A percentile compares a stretch with the other conserved stretches of the same genome.
Conservation (phyloP, 92 coral and sea anemone species). For the Isaurus tuberculatus region DNA sequence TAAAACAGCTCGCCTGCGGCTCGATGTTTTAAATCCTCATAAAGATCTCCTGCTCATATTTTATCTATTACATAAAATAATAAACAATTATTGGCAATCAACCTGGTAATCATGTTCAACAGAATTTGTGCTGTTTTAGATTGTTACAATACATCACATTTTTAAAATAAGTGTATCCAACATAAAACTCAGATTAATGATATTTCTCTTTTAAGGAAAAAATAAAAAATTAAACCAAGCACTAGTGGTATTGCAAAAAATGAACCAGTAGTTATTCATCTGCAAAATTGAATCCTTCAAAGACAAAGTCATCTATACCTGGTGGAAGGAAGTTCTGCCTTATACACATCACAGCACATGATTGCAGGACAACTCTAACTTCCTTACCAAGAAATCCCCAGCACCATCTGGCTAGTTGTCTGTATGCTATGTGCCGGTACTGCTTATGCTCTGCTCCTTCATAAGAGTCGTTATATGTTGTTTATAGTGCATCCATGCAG, state of each 20-base stretch:
- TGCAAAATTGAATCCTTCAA: conserved; percentile 52
- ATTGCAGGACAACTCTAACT: conserved; percentile 49
- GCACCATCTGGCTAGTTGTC: conserved; percentile 54
- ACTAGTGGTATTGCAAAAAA: background rate
- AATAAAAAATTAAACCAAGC: background rate
- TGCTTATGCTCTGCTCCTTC: conserved; percentile 43
- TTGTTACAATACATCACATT: too few species aligned
- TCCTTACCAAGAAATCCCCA: conserved; percentile 56
- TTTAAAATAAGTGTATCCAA: too few species aligned
- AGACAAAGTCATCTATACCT: conserved; percentile 37
- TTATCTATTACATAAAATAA: background rate
- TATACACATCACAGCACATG: conserved; percentile 56
- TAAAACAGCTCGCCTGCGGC: too few species aligned
- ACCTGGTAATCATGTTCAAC: too few species aligned
- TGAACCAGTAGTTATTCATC: conserved; percentile 37
- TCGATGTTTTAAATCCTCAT: too few species aligned
- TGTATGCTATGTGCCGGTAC: conserved; percentile 39
- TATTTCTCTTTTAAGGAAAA: too few species aligned
- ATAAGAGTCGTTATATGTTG: conserved; percentile 26
- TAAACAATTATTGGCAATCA: background rate
- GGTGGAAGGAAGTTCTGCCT: conserved; percentile 38
- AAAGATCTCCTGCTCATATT: too few species aligned
- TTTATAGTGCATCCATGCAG: conserved; percentile 44
- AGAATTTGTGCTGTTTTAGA: too few species aligned
- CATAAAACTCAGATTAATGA: too few species aligned